phyloP scores from a whole-genome alignment of 2,113 vertebrate genomes.

The Acrocephalus kingi region DNA sequence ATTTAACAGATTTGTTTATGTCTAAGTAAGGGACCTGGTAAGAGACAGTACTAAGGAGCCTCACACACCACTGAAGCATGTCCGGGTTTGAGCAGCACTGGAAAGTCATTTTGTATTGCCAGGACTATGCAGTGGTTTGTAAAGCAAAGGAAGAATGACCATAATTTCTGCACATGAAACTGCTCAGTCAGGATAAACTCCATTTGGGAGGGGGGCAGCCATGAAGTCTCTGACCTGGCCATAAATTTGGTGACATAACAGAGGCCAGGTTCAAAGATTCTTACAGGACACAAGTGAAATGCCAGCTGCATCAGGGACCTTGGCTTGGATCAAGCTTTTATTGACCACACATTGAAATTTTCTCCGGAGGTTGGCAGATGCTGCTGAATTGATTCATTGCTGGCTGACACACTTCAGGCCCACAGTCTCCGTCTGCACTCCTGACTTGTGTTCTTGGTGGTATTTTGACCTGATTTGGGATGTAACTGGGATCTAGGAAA shows the following conservation, averaged over 20 bases:
- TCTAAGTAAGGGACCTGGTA: not conserved
- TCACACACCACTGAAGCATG: not conserved
- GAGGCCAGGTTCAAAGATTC: not conserved
- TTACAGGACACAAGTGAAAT: not conserved
- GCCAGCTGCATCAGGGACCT: not conserved
- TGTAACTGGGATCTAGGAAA: not conserved
- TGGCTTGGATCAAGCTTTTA: not conserved
- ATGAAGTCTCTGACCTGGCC: not conserved
- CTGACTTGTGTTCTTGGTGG: not conserved
- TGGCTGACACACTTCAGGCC: not conserved
- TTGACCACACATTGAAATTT: not conserved
- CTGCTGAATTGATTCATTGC: not conserved
- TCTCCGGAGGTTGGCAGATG: not conserved
- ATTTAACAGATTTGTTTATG: not conserved
- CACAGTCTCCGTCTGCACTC: not conserved
- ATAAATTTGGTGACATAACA: not conserved
- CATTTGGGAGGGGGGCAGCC: not conserved
- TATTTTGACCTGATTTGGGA: not conserved
- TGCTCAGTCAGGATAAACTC: not conserved
- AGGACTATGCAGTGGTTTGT: not conserved
- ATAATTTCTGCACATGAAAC: not conserved
- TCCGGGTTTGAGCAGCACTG: not conserved
- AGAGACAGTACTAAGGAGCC: not conserved
- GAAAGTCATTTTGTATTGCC: not conserved
- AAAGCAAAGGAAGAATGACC: not conserved